Evolutionary conservation across 2,888 invertebrate species (phyloP).

Genomic region (Steinernema carpocapsae): DNA sequence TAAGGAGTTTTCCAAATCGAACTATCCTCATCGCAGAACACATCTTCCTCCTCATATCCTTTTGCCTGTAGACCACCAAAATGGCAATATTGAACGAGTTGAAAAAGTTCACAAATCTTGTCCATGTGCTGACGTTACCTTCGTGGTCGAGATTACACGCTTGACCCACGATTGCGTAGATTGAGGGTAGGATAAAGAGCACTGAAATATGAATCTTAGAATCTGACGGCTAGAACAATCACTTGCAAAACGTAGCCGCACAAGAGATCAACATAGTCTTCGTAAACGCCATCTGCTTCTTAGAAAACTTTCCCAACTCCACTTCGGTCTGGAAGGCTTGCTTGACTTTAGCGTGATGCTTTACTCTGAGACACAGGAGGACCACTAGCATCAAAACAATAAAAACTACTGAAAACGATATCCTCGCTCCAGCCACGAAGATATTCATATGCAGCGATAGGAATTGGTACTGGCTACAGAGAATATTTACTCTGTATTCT

Average conservation of each 20-base stretch:
- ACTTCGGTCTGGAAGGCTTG: conserved; percentile 26
- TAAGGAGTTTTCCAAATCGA: not conserved
- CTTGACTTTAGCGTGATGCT: conserved; percentile 6
- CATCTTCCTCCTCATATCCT: conserved; percentile 18
- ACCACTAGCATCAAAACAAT: not conserved
- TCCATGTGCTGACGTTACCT: conserved; percentile 6
- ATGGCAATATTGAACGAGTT: conserved; percentile 31
- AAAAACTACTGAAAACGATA: not conserved
- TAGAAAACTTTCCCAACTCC: not conserved
- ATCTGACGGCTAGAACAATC: not conserved
- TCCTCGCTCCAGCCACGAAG: conserved; percentile 11
- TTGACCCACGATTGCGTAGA: not conserved
- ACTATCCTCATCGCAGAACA: not conserved
- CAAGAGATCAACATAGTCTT: conserved; percentile 18
- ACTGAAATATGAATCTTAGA: not conserved
- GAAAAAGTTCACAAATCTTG: not conserved
- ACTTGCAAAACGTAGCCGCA: conserved; percentile 14
- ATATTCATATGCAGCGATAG: not conserved
- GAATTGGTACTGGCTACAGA: conserved; percentile 22
- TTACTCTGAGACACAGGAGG: not conserved
- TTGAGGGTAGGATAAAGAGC: conserved; percentile 15
- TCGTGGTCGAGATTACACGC: not conserved
- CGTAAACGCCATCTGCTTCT: conserved; percentile 12
- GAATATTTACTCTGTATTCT: not conserved
- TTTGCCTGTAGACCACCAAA: conserved; percentile 15